Evolutionary conservation across 2,113 vertebrate genomes (phyloP).

Genomic region (Felis catus): F.catus_Fca126_mat1.0 CM031419.1:149653501-149654000

Average conservation of each 20-base stretch:
- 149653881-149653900: constrained; percentile 10
- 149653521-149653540: background rate
- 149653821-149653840: constrained; percentile 3
- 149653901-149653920: background rate
- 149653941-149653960: background rate
- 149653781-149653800: background rate
- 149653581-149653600: background rate
- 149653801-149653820: background rate
- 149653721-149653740: background rate
- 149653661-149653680: background rate
- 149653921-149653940: background rate
- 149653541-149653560: background rate
- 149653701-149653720: background rate
- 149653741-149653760: background rate
- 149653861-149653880: background rate
- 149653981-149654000: background rate
- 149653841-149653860: background rate
- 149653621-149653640: background rate
- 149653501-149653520: background rate
- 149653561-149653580: background rate
- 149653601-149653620: background rate
- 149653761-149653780: background rate
- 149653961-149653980: background rate
- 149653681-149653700: background rate
- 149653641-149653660: background rate